Base-by-base conservation (phyloP, 2,113 vertebrate species). In the Barnardius zonarius region DNA sequence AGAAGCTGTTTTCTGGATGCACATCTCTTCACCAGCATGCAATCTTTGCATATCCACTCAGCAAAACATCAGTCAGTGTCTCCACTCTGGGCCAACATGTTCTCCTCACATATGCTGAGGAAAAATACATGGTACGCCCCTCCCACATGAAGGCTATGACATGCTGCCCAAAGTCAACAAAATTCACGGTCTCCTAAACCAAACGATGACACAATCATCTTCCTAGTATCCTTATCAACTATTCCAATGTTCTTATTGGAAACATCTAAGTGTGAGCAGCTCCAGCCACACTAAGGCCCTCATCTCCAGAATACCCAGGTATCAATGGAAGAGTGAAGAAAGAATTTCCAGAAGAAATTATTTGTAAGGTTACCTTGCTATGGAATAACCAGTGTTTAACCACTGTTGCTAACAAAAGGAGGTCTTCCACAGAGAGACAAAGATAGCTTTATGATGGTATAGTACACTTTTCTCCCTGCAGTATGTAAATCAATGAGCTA, bases 11-110 rank as follows among this genome's bases (percentile, higher is more conserved):
- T n/a, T 28, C 33, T 70, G 33, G 17, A 51, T 33, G 9, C 15
- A 44, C 5, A 31, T 62, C 20, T 78, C 35, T 46, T 35, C 2
- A 2, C n/a, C 0, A 1, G 6, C 44, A 11, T 39, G 28, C 6
- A 79, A 74, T 28, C 24, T 78, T 74, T 74, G 24, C 24, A 35
- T 43, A 46, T 11, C 23, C 41, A 57, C 22, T 43, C 23, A 48
- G 39, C 11, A 73, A 78, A 64, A 82, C 23, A 44, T 23, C 27
- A 72, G 28, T 43, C 64, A 44, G 31, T 39, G 39, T 19, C 27
- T 69, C 35, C 1, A 1, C 48, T 24, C 28, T 35, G 3, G 24
- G 43, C 18, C 27, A 62, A 7, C 1, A 3, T n/a, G 25, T 43
- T 72, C 46, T 59, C 18, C 61, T 72, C 9, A 13, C 11, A 54